Base-by-base conservation (phyloP, 2,888 invertebrate genomes). In the Rotaria socialis region DNA sequence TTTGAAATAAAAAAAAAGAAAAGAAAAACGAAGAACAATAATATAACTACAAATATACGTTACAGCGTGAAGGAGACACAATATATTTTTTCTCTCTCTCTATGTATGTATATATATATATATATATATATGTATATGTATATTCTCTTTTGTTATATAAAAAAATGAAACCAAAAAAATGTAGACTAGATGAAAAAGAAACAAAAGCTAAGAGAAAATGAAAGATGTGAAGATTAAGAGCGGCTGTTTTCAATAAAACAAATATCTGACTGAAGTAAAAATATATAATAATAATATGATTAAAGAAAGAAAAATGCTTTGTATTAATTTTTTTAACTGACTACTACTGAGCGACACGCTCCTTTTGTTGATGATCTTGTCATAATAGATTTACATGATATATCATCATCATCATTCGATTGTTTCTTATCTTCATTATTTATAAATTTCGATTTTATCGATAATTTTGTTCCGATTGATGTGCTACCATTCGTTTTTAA, bases 211-310 rank as follows among this genome's bases (percentile, higher is more conserved):
- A 35, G 67, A 67, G 16, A 27, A 67, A 27, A 67, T 67, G 10
- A 67, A 67, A 67, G 67, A 67, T 67, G 67, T 67, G 27, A 35
- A 35, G 35, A 67, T 67, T 67, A 67, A 67, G 67, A 67, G 67
- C 67, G 67, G 67, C 27, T 67, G 67, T 67, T 67, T 67, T 19
- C 35, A 35, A 67, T 19, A 67, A 67, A 67, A 67, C 67, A 67
- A 67, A 41, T 19, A 67, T 67, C 67, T 67, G 67, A 19, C 35
- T 1, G 11, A 11, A 41, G 67, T 67, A 67, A 67, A 67, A 67
- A 67, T 60, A 67, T 14, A 67, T 35, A 52, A 52, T 52, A 52
- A 52, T 52, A 16, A 52, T 16, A 16, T 16, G 16, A 52, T 3
- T 16, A 24, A 60, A 16, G 16, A 27, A 35, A n/a, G 24, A n/a